Evolutionary conservation across 2,888 invertebrate genomes (phyloP), one percentile per base, ranked within the genome.

Genomic region (Bellardia pandia): DNA sequence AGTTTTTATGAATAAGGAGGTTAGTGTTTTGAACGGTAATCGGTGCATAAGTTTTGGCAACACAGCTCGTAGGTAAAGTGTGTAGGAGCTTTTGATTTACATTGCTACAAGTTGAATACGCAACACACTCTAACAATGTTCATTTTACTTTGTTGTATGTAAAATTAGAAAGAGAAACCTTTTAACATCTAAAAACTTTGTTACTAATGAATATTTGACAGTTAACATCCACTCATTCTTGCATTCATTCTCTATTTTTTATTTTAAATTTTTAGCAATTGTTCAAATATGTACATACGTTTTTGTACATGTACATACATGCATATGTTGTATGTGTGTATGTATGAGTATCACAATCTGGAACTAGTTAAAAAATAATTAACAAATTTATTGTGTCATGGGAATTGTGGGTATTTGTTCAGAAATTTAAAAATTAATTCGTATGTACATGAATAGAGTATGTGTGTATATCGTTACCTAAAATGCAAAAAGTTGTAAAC

Each of bases 121-220:
- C 16, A 16, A 64, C 64, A 42, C 16, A 9, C 14, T 60, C 33
- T 60, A 30, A 16, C 42, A 58, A 42, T 40, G 37, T 62, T 62
- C 13, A 30, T 37, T 45, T n/a, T 45, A 45, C 23, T 53, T 74
- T 45, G 8, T 69, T 51, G 6, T 16, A 37, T 53, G 16, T 33
- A 37, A 53, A 33, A 37, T 71, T 45, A 48, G 45, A 60, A 60
- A 45, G 60, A 33, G 60, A 75, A 75, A 48, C 60, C 60, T 60
- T 75, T 75, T 11, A 48, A 75, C 74, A 60, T 75, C 13, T 75
- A n/a, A 45, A 48, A 75, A 45, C 23, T 60, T 60, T 48, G 53
- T 37, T 51, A 71, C 51, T 71, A 71, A 71, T 71, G 71, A 71
- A 53, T 53, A 71, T 53, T 71, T 71, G 71, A 71, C 16, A 71